Evolutionary conservation across 1,140 invertebrate genomes (phyloP).

Genomic region (Trinorchestia longiramus): DNA sequence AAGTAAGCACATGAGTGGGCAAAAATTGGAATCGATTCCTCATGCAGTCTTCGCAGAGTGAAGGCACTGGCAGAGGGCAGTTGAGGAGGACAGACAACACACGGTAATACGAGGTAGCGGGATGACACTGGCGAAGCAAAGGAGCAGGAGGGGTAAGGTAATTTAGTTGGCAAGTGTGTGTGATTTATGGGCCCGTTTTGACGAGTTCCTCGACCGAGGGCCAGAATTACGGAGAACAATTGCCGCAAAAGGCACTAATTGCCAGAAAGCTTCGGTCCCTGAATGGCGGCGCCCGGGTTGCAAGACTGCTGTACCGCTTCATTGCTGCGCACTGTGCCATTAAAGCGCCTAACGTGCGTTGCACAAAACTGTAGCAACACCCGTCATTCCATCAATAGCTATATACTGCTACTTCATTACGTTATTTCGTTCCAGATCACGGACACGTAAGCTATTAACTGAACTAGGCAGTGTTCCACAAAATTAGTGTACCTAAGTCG

Average conservation of each 20-base stretch:
- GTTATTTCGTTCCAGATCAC: not conserved
- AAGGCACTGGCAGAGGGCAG: not conserved
- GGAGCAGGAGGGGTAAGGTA: constrained; percentile 17
- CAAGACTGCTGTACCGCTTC: not conserved
- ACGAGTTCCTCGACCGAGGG: constrained; percentile 49
- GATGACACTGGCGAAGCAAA: not conserved
- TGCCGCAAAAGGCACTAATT: constrained; percentile 50
- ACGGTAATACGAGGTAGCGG: not conserved
- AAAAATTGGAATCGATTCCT: not conserved
- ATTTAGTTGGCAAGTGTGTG: constrained; percentile 51
- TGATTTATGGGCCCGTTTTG: constrained; percentile 52
- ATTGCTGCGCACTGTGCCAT: not conserved
- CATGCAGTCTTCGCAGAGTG: not conserved
- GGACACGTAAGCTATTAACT: not conserved
- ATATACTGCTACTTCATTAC: not conserved
- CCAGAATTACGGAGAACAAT: constrained; percentile 44
- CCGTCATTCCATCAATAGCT: not conserved
- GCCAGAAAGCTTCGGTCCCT: constrained; percentile 13
- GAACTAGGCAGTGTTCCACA: not conserved
- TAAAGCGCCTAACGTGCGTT: not conserved
- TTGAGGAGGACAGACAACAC: not conserved
- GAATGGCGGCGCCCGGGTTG: not conserved
- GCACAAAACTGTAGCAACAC: not conserved
- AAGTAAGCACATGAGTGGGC: not conserved
- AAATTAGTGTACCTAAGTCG: not conserved